Conservation (phyloP, 2,113 vertebrate genomes). For the Entelurus aequoreus region DNA sequence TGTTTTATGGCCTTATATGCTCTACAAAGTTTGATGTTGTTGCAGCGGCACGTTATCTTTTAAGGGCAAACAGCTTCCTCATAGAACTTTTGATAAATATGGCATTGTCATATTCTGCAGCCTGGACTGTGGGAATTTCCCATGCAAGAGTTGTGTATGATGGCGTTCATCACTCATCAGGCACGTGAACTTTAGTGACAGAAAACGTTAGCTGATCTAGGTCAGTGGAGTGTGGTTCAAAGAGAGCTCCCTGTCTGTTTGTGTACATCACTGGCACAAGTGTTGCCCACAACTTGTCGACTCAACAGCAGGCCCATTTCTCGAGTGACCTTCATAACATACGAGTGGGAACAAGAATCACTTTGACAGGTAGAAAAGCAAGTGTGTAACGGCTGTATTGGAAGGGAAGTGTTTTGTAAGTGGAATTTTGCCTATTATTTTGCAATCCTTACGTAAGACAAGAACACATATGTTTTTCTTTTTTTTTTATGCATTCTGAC, state of each 20-base stretch:
- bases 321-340: conserved; percentile 44
- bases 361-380: conserved; percentile 10
- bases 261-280: conserved; percentile 43
- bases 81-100: conserved; percentile 8
- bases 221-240: conserved; percentile 58
- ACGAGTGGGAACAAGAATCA: conserved; percentile 19
- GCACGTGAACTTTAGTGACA: conserved; percentile 47
- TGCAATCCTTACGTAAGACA: too few species aligned
- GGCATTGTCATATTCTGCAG: conserved; percentile 13
- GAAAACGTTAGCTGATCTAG: conserved; percentile 51
- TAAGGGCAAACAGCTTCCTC: conserved; percentile 9
- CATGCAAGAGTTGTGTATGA: conserved; percentile 1
- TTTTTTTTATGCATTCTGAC: too few species aligned
- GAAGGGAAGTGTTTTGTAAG: conserved; percentile 1
- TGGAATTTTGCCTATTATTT: too few species aligned
- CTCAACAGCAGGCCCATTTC: conserved; percentile 50
- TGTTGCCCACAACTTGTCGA: conserved; percentile 48
- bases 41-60: conserved; percentile 14
- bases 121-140: conserved; percentile 34
- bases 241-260: conserved; percentile 49
- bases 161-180: conserved; percentile 39
- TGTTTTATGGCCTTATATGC: neutral
- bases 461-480: too few species aligned
- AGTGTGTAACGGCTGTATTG: neutral
- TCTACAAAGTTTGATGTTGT: neutral